Evolutionary conservation across 2,113 vertebrate genomes (phyloP).

Genomic region (Nerophis lumbriciformis): DNA sequence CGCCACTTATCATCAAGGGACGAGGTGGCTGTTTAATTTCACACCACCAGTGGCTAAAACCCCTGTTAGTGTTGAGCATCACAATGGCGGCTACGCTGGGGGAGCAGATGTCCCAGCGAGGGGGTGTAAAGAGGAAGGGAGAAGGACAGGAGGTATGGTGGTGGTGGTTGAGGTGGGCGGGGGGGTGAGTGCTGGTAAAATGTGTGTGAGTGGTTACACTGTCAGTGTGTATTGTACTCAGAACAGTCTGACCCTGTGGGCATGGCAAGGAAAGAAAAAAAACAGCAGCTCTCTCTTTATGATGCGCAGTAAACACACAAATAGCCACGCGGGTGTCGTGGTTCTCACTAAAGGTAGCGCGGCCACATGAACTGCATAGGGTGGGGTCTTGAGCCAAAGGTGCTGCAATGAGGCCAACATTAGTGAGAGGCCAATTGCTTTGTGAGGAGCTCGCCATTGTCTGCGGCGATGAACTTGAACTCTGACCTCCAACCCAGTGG

Average conservation of each 20-base stretch:
- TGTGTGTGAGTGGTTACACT: slow-evolving; percentile 15
- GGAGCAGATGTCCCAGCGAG: slow-evolving; percentile 68
- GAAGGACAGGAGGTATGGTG: slow-evolving; percentile 47
- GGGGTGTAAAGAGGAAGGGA: slow-evolving; percentile 59
- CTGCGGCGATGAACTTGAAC: slow-evolving; percentile 74
- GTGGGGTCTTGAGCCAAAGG: slow-evolving; percentile 15
- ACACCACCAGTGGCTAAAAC: slow-evolving; percentile 69
- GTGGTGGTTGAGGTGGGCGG: slow-evolving; percentile 12
- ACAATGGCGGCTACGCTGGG: slow-evolving; percentile 62
- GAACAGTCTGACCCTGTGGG: slow-evolving; percentile 35
- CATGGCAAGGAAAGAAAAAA: slow-evolving; percentile 34
- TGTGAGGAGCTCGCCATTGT: slow-evolving; percentile 72
- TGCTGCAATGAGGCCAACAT: slow-evolving; percentile 36
- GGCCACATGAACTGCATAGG: slow-evolving; percentile 8
- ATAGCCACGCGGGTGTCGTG: not conserved
- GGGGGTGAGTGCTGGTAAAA: slow-evolving; percentile 6
- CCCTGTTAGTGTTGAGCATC: slow-evolving; percentile 58
- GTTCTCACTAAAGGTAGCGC: slow-evolving; percentile 26
- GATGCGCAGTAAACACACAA: slow-evolving; percentile 18
- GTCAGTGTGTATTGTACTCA: slow-evolving; percentile 47
- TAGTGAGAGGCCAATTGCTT: slow-evolving; percentile 54
- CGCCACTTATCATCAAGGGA: slow-evolving; percentile 65
- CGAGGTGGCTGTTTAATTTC: slow-evolving; percentile 71
- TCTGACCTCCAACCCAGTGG: slow-evolving; percentile 68
- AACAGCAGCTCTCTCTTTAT: slow-evolving; percentile 27